Conservation (phyloP, 2,888 invertebrate genomes). For the Osmoderma eremita region DNA sequence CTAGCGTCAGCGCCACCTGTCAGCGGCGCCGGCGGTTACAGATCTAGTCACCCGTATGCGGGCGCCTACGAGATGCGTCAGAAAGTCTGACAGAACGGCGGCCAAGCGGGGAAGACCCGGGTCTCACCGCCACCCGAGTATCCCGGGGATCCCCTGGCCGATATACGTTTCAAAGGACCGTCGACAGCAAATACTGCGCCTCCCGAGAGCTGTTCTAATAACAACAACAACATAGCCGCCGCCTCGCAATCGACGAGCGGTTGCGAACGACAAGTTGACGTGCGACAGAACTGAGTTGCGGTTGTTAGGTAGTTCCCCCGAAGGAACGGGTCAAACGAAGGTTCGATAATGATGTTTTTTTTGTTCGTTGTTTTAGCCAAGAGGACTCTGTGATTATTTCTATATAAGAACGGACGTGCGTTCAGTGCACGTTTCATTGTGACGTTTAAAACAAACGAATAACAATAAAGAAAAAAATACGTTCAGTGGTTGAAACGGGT, state of each 20-base stretch:
- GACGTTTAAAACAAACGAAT: conserved; percentile 16
- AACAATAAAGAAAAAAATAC: conserved; percentile 37
- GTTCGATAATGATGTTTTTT: conserved; percentile 18
- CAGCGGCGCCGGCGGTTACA: conserved; percentile 53
- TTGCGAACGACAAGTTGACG: conserved; percentile 34
- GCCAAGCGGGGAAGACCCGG: conserved; percentile 54
- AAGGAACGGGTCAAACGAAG: neutral
- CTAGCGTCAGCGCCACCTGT: conserved; percentile 64
- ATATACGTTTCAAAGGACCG: conserved; percentile 55
- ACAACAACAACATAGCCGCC: conserved; percentile 27
- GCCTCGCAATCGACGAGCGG: conserved; percentile 25
- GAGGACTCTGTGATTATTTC: conserved; percentile 58
- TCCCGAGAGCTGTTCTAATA: too few species aligned
- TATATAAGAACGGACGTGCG: conserved; percentile 45
- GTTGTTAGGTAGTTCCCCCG: neutral
- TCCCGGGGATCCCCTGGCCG: conserved; percentile 60
- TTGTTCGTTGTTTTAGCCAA: conserved; percentile 22
- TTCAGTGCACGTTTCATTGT: conserved; percentile 52
- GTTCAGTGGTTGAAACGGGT: conserved; percentile 58
- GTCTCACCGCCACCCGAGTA: conserved; percentile 63
- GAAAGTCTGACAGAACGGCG: conserved; percentile 71
- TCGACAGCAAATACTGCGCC: conserved; percentile 29
- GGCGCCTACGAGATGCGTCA: conserved; percentile 83
- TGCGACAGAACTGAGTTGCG: conserved; percentile 24
- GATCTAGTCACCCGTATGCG: conserved; percentile 71